These are phyloP conservation scores for Charaxes varanes DNA, from an alignment of 1,140 invertebrate species.

Conservation along the genomic window DNA sequence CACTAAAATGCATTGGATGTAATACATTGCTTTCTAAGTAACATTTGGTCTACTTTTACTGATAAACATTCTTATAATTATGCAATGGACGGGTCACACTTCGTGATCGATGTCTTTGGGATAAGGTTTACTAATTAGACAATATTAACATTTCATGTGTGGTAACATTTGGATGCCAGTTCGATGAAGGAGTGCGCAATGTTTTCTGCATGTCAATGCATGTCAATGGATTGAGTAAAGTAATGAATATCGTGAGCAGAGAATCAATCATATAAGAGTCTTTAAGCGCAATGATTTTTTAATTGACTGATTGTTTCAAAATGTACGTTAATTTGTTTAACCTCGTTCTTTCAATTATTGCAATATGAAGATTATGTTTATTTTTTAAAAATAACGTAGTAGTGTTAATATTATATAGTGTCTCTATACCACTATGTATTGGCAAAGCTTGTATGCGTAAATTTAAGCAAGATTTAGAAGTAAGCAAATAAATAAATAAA, in stretches of 20 bases:
- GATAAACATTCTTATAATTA: conserved; percentile 25
- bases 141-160: conserved; percentile 52
- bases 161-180: conserved; percentile 32
- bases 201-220: conserved; percentile 27
- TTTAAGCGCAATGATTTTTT: conserved; percentile 4
- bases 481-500: too few relatives aligned
- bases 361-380: too few relatives aligned
- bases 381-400: too few relatives aligned
- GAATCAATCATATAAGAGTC: conserved; percentile 11
- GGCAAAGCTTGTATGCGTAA: too few relatives aligned
- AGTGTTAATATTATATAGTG: too few relatives aligned
- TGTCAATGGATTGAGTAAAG: conserved; percentile 32
- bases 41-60: conserved; percentile 41
- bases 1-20: background rate
- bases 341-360: too few relatives aligned
- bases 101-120: conserved; percentile 61
- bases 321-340: too few relatives aligned
- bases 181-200: conserved; percentile 28
- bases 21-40: conserved; percentile 9
- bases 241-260: conserved; percentile 14
- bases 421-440: too few relatives aligned
- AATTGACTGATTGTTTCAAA: conserved; percentile 3
- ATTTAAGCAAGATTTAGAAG: too few relatives aligned
- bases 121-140: conserved; percentile 60
- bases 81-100: conserved; percentile 45